Percentiles rank a stretch among this genome's conserved stretches.
Conservation (phyloP, 2,888 invertebrate genomes). For the Heliconius erato region DNA sequence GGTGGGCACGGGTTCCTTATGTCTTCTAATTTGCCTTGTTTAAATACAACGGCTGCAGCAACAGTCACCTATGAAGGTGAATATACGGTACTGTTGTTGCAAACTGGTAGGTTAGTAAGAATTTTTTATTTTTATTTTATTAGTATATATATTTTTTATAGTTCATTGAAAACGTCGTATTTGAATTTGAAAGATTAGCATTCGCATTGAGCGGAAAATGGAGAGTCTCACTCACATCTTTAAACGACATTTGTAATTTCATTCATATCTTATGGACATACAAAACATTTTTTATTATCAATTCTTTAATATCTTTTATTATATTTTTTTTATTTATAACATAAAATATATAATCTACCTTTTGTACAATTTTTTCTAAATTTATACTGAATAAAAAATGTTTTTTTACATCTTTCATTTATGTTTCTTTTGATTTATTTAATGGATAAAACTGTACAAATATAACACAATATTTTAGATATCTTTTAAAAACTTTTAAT, state of each 20-base stretch:
- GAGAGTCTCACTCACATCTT: too few species aligned
- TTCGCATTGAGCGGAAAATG: too few species aligned
- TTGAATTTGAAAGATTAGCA: too few species aligned
- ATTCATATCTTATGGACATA: too few species aligned
- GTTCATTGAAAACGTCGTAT: not conserved
- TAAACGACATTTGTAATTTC: too few species aligned
- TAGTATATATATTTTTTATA: not conserved
- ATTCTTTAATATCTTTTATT: too few species aligned
- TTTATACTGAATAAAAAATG: too few species aligned
- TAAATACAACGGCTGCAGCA: constrained; percentile 93
- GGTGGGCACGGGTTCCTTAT: constrained; percentile 98
- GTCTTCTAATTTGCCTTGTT: constrained; percentile 93
- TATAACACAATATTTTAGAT: constrained; percentile 73
- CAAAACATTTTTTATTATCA: too few species aligned
- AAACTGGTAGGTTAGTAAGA: constrained; percentile 89
- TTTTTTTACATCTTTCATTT: too few species aligned
- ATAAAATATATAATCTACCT: too few species aligned
- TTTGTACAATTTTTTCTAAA: too few species aligned
- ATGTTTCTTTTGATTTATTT: not conserved
- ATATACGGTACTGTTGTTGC: constrained; percentile 95
- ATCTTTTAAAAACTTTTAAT: constrained; percentile 91
- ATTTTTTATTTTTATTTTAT: not conserved
- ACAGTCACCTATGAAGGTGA: constrained; percentile 98
- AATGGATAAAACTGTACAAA: not conserved
- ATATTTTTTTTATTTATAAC: too few species aligned